Percentiles rank a stretch among this genome's conserved stretches.
Conservation (phyloP, 2,888 invertebrate genomes). For the Argyresthia goedartella region DNA sequence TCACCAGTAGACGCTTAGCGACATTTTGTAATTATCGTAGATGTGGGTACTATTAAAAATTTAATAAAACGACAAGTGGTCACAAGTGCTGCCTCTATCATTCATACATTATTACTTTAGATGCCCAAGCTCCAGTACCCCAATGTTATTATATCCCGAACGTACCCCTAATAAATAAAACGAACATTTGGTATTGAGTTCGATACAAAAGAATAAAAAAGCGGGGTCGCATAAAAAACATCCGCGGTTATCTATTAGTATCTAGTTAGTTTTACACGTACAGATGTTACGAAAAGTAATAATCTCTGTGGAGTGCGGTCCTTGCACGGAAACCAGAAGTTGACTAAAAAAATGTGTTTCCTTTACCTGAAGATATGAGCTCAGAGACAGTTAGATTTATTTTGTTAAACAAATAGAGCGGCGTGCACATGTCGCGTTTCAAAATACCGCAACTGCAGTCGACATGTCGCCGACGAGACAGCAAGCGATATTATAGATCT, state of each 20-base stretch:
- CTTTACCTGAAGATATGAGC: constrained; percentile 13
- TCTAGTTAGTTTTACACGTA: constrained; percentile 63
- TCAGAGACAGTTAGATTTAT: constrained; percentile 31
- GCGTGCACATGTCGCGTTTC: background rate
- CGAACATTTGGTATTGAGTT: constrained; percentile 55
- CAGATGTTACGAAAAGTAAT: constrained; percentile 63
- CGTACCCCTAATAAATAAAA: constrained; percentile 54
- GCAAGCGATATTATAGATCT: too few relatives aligned
- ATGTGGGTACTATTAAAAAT: constrained; percentile 39
- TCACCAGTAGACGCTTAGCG: too few relatives aligned
- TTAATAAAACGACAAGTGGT: constrained; percentile 55
- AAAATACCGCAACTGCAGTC: too few relatives aligned
- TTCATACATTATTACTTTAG: constrained; percentile 36
- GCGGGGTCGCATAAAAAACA: constrained; percentile 59
- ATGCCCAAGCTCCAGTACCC: constrained; percentile 11
- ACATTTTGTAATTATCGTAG: background rate
- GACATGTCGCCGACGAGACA: too few relatives aligned
- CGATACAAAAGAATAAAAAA: constrained; percentile 60
- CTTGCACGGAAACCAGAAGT: constrained; percentile 17
- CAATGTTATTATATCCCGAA: constrained; percentile 23
- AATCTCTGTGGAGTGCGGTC: constrained; percentile 30
- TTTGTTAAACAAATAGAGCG: constrained; percentile 40
- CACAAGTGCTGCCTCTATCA: constrained; percentile 55
- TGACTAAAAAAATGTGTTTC: constrained; percentile 1
- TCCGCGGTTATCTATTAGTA: constrained; percentile 69